These are phyloP conservation scores for Lynx canadensis DNA, from an alignment of 2,113 vertebrate species.

Conservation along the genomic window DNA sequence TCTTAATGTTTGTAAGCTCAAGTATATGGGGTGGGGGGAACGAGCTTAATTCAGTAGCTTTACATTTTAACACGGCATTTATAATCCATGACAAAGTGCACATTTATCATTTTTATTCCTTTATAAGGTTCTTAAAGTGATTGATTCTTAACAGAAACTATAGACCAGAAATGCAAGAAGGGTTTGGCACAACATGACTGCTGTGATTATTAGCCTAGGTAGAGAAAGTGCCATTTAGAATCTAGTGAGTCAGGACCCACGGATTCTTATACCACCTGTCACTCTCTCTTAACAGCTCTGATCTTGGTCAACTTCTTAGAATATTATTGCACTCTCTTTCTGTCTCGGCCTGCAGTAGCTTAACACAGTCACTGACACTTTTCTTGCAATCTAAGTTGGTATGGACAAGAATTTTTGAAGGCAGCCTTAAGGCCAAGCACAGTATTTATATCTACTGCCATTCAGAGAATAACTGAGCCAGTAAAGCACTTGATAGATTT, in stretches of 20 bases:
- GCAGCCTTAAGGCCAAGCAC: conserved; percentile 81
- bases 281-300: conserved; percentile 80
- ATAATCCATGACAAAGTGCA: neutral
- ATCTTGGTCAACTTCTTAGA: conserved; percentile 77
- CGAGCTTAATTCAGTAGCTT: neutral
- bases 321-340: conserved; percentile 85
- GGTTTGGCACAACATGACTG: conserved; percentile 39
- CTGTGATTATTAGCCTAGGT: conserved; percentile 61
- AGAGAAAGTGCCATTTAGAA: conserved; percentile 55
- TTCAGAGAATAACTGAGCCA: conserved; percentile 78
- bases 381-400: conserved; percentile 81
- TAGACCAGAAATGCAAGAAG: conserved; percentile 59
- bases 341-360: conserved; percentile 79
- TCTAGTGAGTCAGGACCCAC: conserved; percentile 70
- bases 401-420: conserved; percentile 83
- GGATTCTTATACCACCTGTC: conserved; percentile 79
- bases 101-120: conserved; percentile 52
- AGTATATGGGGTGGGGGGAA: neutral
- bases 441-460: conserved; percentile 84
- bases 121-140: conserved; percentile 48
- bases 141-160: conserved; percentile 54
- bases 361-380: conserved; percentile 79
- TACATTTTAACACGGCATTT: neutral
- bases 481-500: conserved; percentile 78
- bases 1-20: neutral